A percentile compares a stretch with the other conserved stretches of the same genome.
phyloP scores from a whole-genome alignment of 2,888 invertebrate genomes.

The Alsophila aescularia region DNA sequence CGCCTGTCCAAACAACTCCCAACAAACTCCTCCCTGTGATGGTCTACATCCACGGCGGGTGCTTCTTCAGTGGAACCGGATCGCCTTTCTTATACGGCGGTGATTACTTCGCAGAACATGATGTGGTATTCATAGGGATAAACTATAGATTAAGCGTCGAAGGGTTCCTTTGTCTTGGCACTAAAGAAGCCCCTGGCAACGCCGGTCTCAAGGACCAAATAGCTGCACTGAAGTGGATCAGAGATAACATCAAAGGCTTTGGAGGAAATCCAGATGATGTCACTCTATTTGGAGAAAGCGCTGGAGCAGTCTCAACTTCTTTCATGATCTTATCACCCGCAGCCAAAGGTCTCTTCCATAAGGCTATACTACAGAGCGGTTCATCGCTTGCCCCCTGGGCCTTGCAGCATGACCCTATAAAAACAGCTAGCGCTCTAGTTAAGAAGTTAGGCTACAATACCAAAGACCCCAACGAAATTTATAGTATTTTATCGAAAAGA shows the following conservation, averaged over 20 bases:
- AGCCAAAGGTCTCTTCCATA: conserved; percentile 71
- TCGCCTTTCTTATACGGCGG: conserved; percentile 85
- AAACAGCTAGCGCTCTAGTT: conserved; percentile 61
- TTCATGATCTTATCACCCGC: conserved; percentile 65
- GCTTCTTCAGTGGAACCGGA: conserved; percentile 85
- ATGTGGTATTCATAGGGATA: conserved; percentile 84
- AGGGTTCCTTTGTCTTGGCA: conserved; percentile 86
- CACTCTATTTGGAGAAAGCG: conserved; percentile 77
- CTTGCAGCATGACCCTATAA: conserved; percentile 68
- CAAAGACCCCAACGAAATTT: conserved; percentile 65
- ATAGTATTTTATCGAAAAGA: conserved; percentile 62
- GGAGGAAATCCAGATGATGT: conserved; percentile 73
- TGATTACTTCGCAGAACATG: conserved; percentile 84
- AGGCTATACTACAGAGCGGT: conserved; percentile 73
- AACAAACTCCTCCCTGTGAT: conserved; percentile 80
- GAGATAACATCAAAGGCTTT: conserved; percentile 67
- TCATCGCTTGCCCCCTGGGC: conserved; percentile 72
- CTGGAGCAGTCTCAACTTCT: conserved; percentile 73
- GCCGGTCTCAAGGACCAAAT: conserved; percentile 84
- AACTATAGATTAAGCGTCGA: conserved; percentile 85
- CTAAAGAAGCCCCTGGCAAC: conserved; percentile 87
- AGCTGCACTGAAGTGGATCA: conserved; percentile 72
- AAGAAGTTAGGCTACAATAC: conserved; percentile 69
- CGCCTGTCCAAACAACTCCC: conserved; percentile 47
- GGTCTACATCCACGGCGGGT: conserved; percentile 87